Evolutionary conservation across 1,140 invertebrate genomes (phyloP).

Genomic region (Micrasema minimum): DNA sequence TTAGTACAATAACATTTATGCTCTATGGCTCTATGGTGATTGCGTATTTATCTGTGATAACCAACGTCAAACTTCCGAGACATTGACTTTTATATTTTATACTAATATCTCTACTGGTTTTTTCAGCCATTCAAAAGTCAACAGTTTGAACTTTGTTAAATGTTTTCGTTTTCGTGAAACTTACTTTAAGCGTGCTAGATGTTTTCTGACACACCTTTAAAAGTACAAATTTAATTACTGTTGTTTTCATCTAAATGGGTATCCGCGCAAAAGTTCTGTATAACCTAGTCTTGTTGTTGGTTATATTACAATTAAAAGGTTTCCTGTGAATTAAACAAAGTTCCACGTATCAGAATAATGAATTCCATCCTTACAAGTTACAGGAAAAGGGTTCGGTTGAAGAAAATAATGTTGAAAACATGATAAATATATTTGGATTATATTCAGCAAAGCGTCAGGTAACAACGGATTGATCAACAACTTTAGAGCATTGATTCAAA

Average conservation of each 20-base stretch:
- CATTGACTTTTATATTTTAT: too few relatives aligned
- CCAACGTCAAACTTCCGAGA: too few relatives aligned
- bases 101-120: too few relatives aligned
- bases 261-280: not conserved
- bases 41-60: too few relatives aligned
- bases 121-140: too few relatives aligned
- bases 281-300: conserved; percentile 3
- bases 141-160: too few relatives aligned
- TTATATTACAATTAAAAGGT: conserved; percentile 11
- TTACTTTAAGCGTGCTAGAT: too few relatives aligned
- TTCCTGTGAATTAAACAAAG: not conserved
- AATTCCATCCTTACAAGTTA: not conserved
- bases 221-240: too few relatives aligned
- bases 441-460: conserved; percentile 28
- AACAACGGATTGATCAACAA: conserved; percentile 18
- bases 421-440: conserved; percentile 26
- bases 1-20: too few relatives aligned
- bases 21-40: too few relatives aligned
- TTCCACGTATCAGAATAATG: not conserved
- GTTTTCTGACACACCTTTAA: too few relatives aligned
- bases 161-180: too few relatives aligned
- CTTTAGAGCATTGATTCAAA: conserved; percentile 33
- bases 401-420: not conserved
- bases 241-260: conserved; percentile 21
- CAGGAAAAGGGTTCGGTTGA: not conserved